Conservation (phyloP, 2,113 vertebrate genomes). For the Marmota flaviventris region DNA sequence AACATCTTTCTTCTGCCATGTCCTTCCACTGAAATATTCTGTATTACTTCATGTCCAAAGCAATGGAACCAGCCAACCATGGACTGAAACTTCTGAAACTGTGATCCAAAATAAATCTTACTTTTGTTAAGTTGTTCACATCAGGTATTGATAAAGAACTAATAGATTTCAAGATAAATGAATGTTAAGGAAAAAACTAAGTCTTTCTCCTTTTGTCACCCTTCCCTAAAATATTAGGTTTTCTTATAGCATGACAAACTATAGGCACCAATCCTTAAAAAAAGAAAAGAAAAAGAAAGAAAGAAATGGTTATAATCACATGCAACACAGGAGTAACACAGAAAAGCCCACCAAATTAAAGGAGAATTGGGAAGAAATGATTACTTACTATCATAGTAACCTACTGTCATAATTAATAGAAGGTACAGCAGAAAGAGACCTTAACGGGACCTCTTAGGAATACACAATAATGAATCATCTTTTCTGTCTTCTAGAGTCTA, state of each 20-base stretch:
- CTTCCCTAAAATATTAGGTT: background rate
- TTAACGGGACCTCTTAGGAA: background rate
- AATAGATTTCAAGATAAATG: constrained; percentile 24
- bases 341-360: background rate
- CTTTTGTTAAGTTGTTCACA: background rate
- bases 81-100: background rate
- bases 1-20: background rate
- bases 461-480: background rate
- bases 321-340: background rate
- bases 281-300: too few relatives aligned
- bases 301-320: background rate
- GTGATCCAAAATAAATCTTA: background rate
- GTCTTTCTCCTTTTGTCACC: constrained; percentile 20
- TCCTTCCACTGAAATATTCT: background rate
- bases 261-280: background rate
- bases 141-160: background rate
- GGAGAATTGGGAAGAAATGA: background rate
- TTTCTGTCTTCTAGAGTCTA: background rate
- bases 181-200: constrained; percentile 53
- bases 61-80: background rate
- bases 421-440: background rate
- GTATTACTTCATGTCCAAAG: background rate
- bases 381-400: background rate
- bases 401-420: background rate
- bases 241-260: background rate